phyloP scores from a whole-genome alignment of 1,140 invertebrate species.

The Pseudobourletiella spinata region DNA sequence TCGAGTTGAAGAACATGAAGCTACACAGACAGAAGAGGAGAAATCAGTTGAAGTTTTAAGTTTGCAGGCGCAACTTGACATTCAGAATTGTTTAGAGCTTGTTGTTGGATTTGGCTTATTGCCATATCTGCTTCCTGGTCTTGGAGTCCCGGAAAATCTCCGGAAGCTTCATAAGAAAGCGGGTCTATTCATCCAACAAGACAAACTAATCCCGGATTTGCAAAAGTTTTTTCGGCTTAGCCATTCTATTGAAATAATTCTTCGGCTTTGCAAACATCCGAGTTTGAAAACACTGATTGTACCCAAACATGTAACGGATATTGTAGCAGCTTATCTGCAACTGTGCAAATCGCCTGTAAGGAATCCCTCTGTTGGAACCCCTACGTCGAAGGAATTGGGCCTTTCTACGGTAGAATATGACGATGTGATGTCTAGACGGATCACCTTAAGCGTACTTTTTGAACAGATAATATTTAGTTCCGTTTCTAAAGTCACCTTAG shows the following conservation, averaged over 20 bases:
- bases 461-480: not conserved
- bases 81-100: conserved; percentile 48
- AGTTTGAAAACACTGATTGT: conserved; percentile 17
- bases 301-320: conserved; percentile 40
- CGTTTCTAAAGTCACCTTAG: conserved; percentile 3
- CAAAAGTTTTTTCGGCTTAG: conserved; percentile 19
- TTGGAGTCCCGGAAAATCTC: conserved; percentile 48
- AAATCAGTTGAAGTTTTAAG: conserved; percentile 38
- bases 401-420: conserved; percentile 8
- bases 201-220: not conserved
- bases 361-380: conserved; percentile 45
- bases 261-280: conserved; percentile 9
- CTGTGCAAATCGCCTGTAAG: conserved; percentile 54
- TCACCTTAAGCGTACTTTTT: not conserved
- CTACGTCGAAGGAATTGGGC: not conserved
- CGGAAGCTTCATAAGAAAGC: conserved; percentile 19
- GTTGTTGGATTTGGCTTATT: conserved; percentile 54
- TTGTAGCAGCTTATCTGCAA: conserved; percentile 60
- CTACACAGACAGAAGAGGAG: conserved; percentile 13
- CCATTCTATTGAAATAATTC: conserved; percentile 12
- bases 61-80: conserved; percentile 40
- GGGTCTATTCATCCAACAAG: not conserved
- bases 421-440: conserved; percentile 2
- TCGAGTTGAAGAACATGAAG: conserved; percentile 13
- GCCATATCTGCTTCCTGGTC: conserved; percentile 53